phyloP scores from a whole-genome alignment of 1,140 invertebrate species.

The Trichomalopsis sarcophagae region DNA sequence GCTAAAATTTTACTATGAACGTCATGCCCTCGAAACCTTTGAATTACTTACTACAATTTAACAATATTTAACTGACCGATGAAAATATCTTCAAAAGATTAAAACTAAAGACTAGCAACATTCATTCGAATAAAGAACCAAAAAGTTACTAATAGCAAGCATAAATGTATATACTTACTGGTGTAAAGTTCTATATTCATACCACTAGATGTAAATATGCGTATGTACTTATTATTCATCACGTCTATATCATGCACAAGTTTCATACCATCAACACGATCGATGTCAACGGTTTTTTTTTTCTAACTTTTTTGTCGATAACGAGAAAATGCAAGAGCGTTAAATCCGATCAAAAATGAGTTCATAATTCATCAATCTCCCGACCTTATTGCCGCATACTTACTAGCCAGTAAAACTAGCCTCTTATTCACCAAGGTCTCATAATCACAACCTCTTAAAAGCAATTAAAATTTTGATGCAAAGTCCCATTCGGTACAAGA shows the following conservation, averaged over 20 bases:
- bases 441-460: background rate
- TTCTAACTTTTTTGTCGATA: too few relatives aligned
- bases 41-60: background rate
- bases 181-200: background rate
- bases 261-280: background rate
- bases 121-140: background rate
- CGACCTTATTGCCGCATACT: background rate
- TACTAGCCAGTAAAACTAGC: constrained; percentile 1
- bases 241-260: background rate
- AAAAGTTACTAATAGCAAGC: background rate
- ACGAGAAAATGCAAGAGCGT: too few relatives aligned
- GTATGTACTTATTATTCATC: background rate
- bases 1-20: constrained; percentile 22
- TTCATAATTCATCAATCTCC: background rate
- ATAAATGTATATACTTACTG: background rate
- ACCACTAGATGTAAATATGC: too few relatives aligned
- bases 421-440: background rate
- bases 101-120: background rate
- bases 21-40: background rate
- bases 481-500: background rate
- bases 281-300: background rate
- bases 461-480: constrained; percentile 25
- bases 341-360: background rate
- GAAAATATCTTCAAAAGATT: background rate
- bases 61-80: background rate